Evolutionary conservation across 2,888 invertebrate species (phyloP).

Genomic region (Agonum fuliginosum): DNA sequence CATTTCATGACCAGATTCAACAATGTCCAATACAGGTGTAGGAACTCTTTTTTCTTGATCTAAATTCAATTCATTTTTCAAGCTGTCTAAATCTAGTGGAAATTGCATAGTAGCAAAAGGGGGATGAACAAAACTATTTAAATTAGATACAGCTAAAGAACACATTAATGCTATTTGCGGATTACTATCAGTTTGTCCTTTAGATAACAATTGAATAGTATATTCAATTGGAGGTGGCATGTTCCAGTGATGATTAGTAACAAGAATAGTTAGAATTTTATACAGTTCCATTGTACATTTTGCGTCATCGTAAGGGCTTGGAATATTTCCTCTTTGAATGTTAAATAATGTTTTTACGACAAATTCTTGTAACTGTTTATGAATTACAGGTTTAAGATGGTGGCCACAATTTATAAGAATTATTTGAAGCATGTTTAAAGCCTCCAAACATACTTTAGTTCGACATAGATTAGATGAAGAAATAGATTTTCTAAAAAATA

Average conservation of each 20-base stretch:
- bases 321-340: slow-evolving; percentile 53
- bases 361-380: slow-evolving; percentile 57
- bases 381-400: slow-evolving; percentile 25
- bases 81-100: slow-evolving; percentile 43
- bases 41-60: slow-evolving; percentile 7
- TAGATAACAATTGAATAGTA: slow-evolving; percentile 58
- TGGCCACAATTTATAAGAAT: slow-evolving; percentile 33
- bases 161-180: slow-evolving; percentile 55
- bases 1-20: slow-evolving; percentile 23
- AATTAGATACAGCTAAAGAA: slow-evolving; percentile 41
- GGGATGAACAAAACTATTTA: slow-evolving; percentile 47
- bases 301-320: slow-evolving; percentile 54
- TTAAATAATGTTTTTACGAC: slow-evolving; percentile 53
- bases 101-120: slow-evolving; percentile 38
- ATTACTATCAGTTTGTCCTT: slow-evolving; percentile 57
- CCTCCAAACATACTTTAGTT: slow-evolving; percentile 35
- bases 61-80: slow-evolving; percentile 42
- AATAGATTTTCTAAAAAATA: slow-evolving; percentile 45
- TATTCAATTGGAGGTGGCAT: slow-evolving; percentile 56
- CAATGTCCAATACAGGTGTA: not conserved
- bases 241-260: slow-evolving; percentile 54
- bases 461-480: slow-evolving; percentile 11
- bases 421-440: slow-evolving; percentile 26
- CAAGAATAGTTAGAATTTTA: slow-evolving; percentile 54
- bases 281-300: slow-evolving; percentile 59